A percentile compares a stretch with the other conserved stretches of the same genome.
Evolutionary conservation across 1,140 invertebrate species (phyloP).

Genomic region (Ladona fulva): DNA sequence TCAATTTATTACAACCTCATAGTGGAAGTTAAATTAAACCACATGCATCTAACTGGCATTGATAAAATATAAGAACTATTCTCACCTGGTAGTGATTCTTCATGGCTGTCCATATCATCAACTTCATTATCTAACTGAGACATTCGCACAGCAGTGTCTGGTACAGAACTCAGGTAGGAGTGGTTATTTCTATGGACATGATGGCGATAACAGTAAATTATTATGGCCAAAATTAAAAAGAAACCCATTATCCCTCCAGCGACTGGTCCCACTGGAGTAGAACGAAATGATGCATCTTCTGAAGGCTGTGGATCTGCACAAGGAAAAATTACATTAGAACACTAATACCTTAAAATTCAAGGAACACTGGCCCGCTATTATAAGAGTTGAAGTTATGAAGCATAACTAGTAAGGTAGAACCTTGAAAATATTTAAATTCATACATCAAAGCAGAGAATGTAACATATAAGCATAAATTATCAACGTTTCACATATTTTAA

Average conservation of each 20-base stretch:
- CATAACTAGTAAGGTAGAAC: too few relatives aligned
- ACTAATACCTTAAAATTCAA: too few relatives aligned
- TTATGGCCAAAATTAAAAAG: conserved; percentile 49
- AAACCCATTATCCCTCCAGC: conserved; percentile 53
- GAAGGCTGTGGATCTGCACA: conserved; percentile 38
- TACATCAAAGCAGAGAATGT: too few relatives aligned
- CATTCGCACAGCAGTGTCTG: conserved; percentile 31
- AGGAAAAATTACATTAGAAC: conserved; percentile 9
- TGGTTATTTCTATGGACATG: conserved; percentile 29
- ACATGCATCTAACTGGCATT: too few relatives aligned
- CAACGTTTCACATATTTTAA: too few relatives aligned
- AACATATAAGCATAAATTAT: too few relatives aligned
- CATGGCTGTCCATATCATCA: conserved; percentile 41
- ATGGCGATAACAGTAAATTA: conserved; percentile 52
- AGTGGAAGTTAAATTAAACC: too few relatives aligned
- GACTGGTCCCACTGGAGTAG: conserved; percentile 51
- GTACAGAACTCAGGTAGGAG: conserved; percentile 10
- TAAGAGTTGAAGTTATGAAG: too few relatives aligned
- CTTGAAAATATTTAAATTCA: too few relatives aligned
- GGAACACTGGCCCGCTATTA: too few relatives aligned
- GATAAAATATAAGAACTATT: too few relatives aligned
- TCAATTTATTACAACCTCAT: too few relatives aligned
- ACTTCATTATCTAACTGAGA: conserved; percentile 38
- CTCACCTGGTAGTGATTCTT: conserved; percentile 22
- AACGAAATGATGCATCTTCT: conserved; percentile 39